Evolutionary conservation across 2,888 invertebrate genomes (phyloP).

Genomic region (Melanargia galathea): DNA sequence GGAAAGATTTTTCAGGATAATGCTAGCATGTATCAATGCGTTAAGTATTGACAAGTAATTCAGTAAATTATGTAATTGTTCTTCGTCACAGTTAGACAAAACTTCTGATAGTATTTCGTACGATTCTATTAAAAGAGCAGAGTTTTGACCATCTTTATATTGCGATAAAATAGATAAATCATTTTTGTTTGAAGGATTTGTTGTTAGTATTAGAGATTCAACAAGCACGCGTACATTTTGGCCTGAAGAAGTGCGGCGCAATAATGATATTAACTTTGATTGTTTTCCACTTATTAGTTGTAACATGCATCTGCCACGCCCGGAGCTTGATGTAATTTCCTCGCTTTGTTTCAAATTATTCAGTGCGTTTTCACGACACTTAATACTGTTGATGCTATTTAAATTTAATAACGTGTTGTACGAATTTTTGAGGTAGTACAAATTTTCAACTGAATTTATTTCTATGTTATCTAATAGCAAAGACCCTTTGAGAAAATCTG

Average conservation of each 20-base stretch:
- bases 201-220: constrained; percentile 56
- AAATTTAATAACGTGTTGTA: constrained; percentile 56
- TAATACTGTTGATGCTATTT: constrained; percentile 63
- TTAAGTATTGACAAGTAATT: constrained; percentile 60
- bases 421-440: constrained; percentile 72
- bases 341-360: constrained; percentile 50
- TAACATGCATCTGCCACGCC: constrained; percentile 55
- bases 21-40: constrained; percentile 61
- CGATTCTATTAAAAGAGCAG: constrained; percentile 57
- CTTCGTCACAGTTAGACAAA: constrained; percentile 60
- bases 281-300: constrained; percentile 54
- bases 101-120: constrained; percentile 62
- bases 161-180: constrained; percentile 48
- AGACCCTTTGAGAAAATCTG: constrained; percentile 75
- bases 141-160: constrained; percentile 64
- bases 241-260: constrained; percentile 62
- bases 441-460: constrained; percentile 59
- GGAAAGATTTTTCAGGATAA: constrained; percentile 67
- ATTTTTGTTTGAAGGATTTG: constrained; percentile 43
- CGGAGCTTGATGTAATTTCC: constrained; percentile 51
- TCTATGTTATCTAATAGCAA: constrained; percentile 55
- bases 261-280: constrained; percentile 52
- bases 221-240: constrained; percentile 60
- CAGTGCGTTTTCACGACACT: constrained; percentile 49
- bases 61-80: constrained; percentile 62